Base-by-base conservation (phyloP, 2,113 vertebrate genomes). In the Osmerus mordax region DNA sequence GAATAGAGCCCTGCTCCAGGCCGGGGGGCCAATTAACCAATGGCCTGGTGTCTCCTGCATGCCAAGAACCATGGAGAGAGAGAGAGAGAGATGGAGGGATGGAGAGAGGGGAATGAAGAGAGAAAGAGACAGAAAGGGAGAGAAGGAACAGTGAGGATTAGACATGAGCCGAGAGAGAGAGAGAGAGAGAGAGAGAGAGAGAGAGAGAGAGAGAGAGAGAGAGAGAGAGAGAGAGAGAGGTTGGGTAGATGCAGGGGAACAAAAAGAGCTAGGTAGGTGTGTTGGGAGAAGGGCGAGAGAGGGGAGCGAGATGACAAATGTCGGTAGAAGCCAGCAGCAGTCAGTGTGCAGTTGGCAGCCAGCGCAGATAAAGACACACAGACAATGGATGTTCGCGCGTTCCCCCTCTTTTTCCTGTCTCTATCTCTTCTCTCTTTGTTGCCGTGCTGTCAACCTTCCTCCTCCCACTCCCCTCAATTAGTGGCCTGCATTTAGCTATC, bases 401-500 rank as follows among this genome's bases (percentile, higher is more conserved):
- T 19, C 47, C 51, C 75, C 65, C 58, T 76, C 72, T 63, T 73
- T 73, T 63, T 36, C 77, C 69, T 73, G 13, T 71, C 65, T 81
- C 78, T 41, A 7, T 14, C 19, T 76, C 54, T 68, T 32, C 72
- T 41, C 23, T 65, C 56, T 83, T 84, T 87, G 80, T 86, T 84
- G 53, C 59, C 15, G 29, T 65, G 74, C 76, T 80, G 80, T 86
- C 79, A 72, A 83, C 80, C 78, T 78, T 66, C 36, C 23, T 58
- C 65, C 65, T 14, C 13, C 56, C 14, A 77, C 32, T 81, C 84
- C 74, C 72, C 58, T 83, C 81, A 88, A 87, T 82, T 73, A 76
- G 77, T 72, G 41, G 75, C 78, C 75, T 16, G 73, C 78, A 65
- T 86, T 89, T 80, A 81, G 70, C 85, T 79, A 72, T 90, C 88